Evolutionary conservation across 2,113 vertebrate genomes (phyloP), one percentile per base, ranked within the genome.

Genomic region (Perca fluviatilis): DNA sequence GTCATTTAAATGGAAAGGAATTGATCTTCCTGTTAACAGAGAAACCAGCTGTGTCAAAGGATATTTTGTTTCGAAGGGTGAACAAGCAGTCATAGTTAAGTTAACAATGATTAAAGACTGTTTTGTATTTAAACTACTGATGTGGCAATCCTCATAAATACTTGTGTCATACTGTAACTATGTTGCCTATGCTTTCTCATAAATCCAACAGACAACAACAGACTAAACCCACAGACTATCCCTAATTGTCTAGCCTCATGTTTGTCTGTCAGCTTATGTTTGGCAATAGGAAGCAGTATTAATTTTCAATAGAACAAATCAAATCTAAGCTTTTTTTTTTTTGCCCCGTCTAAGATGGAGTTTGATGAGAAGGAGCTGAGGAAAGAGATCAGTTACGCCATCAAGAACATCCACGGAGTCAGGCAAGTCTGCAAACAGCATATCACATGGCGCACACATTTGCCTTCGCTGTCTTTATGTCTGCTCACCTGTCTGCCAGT

Each of bases 371-470:
- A 99, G 84, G 98, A 99, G 72, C 60, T 99, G 86, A 88, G 98
- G 74, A 92, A 97, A 46, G 98, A 99, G 91, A 99, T 99, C 83
- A 99, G 98, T 91, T 99, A 99, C 0, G 98, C 98, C 68, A 99
- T 99, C 85, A 99, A 99, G 92, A 99, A 99, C 93, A 99, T 99
- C 93, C 98, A 99, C 0, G 98, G 98, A 11, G 97, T 99, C 88
- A 99, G 98, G 98, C 96, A 96, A 96, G 98, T 40, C 11, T 74
- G 25, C n/a, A 18, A 61, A 64, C 61, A 0, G 49, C n/a, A 15
- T 23, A 16, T 27, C 3, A 40, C 64, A n/a, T 36, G 23, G 15
- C 18, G 4, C 70, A 30, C 30, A 36, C 33, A 36, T 67, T 36
- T 79, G 16, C 43, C 33, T 56, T 57, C 3, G 15, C 49, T 54